Conservation (phyloP, 2,888 invertebrate species). For the Taphrorychus bicolor region DNA sequence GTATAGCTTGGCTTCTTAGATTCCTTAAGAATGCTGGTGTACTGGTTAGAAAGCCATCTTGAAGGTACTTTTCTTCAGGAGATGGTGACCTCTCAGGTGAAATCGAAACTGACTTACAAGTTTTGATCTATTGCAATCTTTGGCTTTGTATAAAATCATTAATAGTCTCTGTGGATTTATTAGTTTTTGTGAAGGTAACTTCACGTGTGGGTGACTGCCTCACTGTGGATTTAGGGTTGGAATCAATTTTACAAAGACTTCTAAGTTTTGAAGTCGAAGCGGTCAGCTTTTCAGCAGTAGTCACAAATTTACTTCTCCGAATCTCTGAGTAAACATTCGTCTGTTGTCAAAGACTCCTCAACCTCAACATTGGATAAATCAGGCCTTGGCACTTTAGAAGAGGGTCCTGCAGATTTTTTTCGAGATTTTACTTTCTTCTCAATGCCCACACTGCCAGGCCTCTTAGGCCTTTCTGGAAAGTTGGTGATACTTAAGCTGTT, state of each 20-base stretch:
- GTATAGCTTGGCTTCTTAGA: slow-evolving; percentile 35
- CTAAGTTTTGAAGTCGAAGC: slow-evolving; percentile 42
- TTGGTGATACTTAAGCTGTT: slow-evolving; percentile 59
- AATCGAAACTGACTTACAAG: slow-evolving; percentile 32
- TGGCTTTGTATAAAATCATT: slow-evolving; percentile 47
- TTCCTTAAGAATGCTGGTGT: slow-evolving; percentile 40
- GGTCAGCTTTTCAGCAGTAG: slow-evolving; percentile 67
- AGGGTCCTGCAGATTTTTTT: slow-evolving; percentile 44
- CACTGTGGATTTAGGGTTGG: slow-evolving; percentile 22
- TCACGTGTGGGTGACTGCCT: slow-evolving; percentile 6
- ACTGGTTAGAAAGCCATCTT: slow-evolving; percentile 46
- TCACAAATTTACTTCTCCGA: slow-evolving; percentile 70
- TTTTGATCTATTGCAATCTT: slow-evolving; percentile 43
- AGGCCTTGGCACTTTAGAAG: slow-evolving; percentile 45
- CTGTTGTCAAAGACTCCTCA: slow-evolving; percentile 57
- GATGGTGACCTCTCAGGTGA: slow-evolving; percentile 40
- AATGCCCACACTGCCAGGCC: slow-evolving; percentile 60
- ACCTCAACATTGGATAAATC: slow-evolving; percentile 45
- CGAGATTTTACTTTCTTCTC: slow-evolving; percentile 65
- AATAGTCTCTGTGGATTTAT: slow-evolving; percentile 25
- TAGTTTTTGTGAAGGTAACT: not conserved
- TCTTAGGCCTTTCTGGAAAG: slow-evolving; percentile 52
- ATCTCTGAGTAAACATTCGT: slow-evolving; percentile 68
- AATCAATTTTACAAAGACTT: slow-evolving; percentile 47
- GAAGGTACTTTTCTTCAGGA: slow-evolving; percentile 44